phyloP scores from a whole-genome alignment of 2,888 invertebrate species.

The Notocelia uddmanniana region DNA sequence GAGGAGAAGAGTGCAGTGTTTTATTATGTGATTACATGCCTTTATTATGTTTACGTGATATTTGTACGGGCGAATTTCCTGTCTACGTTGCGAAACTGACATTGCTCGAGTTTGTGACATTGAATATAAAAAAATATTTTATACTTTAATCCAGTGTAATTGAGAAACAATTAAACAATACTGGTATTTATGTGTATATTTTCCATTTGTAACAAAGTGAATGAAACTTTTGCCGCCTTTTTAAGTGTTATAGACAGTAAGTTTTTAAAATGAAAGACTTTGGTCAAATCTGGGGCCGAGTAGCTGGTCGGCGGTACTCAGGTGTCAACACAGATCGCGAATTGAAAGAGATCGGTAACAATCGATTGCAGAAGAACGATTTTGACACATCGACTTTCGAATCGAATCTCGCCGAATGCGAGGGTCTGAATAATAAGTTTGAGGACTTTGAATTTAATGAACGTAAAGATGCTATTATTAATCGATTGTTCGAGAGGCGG shows the following conservation, averaged over 20 bases:
- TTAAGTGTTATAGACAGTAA: conserved; percentile 23
- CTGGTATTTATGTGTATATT: conserved; percentile 10
- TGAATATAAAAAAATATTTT: conserved; percentile 43
- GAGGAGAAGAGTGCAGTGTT: conserved; percentile 37
- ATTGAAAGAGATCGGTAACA: conserved; percentile 67
- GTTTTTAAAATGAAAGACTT: conserved; percentile 87
- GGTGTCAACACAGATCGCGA: conserved; percentile 78
- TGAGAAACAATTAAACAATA: conserved; percentile 53
- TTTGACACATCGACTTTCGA: conserved; percentile 67
- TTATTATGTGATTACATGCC: conserved; percentile 33
- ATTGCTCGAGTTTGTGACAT: conserved; percentile 36
- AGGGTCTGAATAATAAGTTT: conserved; percentile 71
- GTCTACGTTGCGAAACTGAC: conserved; percentile 31
- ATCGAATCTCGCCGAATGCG: conserved; percentile 72
- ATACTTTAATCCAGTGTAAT: conserved; percentile 51
- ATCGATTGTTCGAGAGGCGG: conserved; percentile 71
- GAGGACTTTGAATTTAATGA: conserved; percentile 70
- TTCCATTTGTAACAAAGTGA: not conserved
- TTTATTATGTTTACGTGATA: conserved; percentile 39
- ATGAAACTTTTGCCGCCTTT: conserved; percentile 34
- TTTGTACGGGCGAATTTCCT: conserved; percentile 13
- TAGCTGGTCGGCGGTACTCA: conserved; percentile 84
- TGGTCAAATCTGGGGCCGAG: conserved; percentile 84
- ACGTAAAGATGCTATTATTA: conserved; percentile 74
- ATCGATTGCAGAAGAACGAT: conserved; percentile 66